A percentile compares a stretch with the other conserved stretches of the same genome.
Evolutionary conservation across 2,797 vertebrate genomes (phyloP).

Genomic region (Catharus ustulatus): DNA sequence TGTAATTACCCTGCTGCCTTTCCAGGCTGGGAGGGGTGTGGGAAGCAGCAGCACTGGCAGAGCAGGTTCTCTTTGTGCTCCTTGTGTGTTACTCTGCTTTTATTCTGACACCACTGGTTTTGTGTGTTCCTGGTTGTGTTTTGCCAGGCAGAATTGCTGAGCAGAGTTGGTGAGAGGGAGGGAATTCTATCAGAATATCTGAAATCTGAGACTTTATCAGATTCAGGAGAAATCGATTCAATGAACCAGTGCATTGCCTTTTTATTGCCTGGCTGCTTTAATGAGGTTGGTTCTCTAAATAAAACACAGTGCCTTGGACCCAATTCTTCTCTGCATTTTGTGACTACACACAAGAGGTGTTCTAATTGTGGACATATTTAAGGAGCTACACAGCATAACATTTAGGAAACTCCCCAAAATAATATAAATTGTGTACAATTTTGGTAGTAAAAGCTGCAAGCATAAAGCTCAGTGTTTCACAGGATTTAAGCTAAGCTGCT

Average conservation of each 20-base stretch:
- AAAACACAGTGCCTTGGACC: background rate
- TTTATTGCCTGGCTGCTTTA: background rate
- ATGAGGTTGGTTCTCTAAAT: background rate
- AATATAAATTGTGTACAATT: background rate
- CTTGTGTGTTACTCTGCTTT: background rate
- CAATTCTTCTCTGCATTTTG: background rate
- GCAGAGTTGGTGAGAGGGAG: background rate
- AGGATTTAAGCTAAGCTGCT: background rate
- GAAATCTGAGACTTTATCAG: background rate
- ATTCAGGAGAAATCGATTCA: background rate
- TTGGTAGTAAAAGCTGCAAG: background rate
- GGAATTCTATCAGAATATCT: background rate
- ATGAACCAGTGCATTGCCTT: background rate
- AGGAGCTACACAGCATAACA: background rate
- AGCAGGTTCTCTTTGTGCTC: background rate
- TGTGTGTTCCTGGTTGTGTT: background rate
- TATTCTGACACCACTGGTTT: background rate
- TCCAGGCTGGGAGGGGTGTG: background rate
- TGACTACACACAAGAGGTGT: background rate
- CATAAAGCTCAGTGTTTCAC: background rate
- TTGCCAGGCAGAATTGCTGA: background rate
- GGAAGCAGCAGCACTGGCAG: background rate
- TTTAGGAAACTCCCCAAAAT: background rate
- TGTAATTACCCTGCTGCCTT: background rate
- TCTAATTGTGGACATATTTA: background rate